phyloP scores from a whole-genome alignment of 2,888 invertebrate genomes.

The Endotricha flammealis region DNA sequence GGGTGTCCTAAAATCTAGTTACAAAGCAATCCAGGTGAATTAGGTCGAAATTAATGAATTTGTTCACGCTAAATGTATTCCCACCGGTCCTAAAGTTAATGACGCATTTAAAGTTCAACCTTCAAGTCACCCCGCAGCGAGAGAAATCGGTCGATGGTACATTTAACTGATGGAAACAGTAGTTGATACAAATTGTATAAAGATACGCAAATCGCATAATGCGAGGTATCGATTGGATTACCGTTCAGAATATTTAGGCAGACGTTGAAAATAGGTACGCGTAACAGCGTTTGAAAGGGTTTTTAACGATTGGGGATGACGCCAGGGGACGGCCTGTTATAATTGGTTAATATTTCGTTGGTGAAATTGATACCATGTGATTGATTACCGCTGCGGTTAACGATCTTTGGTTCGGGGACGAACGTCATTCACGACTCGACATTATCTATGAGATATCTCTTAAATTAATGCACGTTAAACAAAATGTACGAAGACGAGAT shows the following conservation, averaged over 20 bases:
- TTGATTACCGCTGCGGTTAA: constrained; percentile 56
- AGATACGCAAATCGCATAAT: constrained; percentile 11
- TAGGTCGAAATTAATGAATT: constrained; percentile 8
- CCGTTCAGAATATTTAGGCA: constrained; percentile 11
- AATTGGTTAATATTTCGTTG: constrained; percentile 65
- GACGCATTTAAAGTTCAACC: constrained; percentile 13
- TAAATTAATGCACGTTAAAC: constrained; percentile 1
- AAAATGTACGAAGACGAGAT: no score
- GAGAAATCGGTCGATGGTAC: constrained; percentile 3
- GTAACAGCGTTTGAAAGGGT: constrained; percentile 33
- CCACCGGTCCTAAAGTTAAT: constrained; percentile 8
- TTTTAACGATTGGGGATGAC: constrained; percentile 48
- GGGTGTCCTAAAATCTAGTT: no score
- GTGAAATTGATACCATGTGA: constrained; percentile 66
- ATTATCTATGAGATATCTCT: constrained; percentile 3
- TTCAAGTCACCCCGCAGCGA: constrained; percentile 4
- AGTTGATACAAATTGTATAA: not conserved
- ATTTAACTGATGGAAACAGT: constrained; percentile 5
- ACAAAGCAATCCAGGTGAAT: not conserved
- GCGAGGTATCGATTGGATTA: constrained; percentile 15
- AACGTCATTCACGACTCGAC: constrained; percentile 3
- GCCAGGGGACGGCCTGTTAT: constrained; percentile 43
- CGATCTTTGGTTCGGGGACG: constrained; percentile 30
- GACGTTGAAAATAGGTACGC: constrained; percentile 12
- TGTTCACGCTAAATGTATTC: constrained; percentile 9